Base-by-base conservation (phyloP, 2,797 vertebrate genomes). In the Chrosomus eos region DNA sequence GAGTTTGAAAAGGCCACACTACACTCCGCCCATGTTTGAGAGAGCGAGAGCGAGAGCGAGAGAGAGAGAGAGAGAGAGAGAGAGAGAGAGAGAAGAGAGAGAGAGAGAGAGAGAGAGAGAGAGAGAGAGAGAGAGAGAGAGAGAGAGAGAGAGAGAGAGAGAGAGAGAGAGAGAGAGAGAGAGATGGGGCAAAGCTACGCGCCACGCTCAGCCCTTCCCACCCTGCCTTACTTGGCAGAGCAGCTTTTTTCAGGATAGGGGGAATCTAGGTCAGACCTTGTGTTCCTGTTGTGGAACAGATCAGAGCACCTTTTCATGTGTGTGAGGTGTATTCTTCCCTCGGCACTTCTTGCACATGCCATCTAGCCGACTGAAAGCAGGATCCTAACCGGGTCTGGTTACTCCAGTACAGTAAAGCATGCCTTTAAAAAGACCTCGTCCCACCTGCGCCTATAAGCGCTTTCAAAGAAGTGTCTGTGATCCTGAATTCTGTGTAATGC, bases 181-280 rank as follows among this genome's bases (percentile, higher is more conserved):
- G 87, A 90, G 88, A 88, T 89, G 89, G 90, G 89, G 87, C 85
- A 91, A 88, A 91, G 91, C 92, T 93, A 78, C 62, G 23, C 86
- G 13, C 78, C 82, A 80, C 16, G 10, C 21, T 83, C 85, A 80
- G 78, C 83, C 71, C 82, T 82, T 87, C 79, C 68, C 86, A 77
- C 76, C 70, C 66, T 81, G 78, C 81, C 55, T 58, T 82, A 82
- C 80, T 82, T 86, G 85, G 79, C 80, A 86, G 64, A 60, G 64
- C 80, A 90, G 83, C 83, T 87, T 89, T 85, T 85, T 71, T 73
- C 82, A 74, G 60, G 64, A 53, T 72, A 71, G 80, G 73, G 86
- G 84, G 62, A 87, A 89, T 86, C 84, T 87, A 86, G 84, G 82
- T 84, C 84, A 86, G 51, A 71, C 78, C 19, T 16, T 28, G 66